Percentiles rank a stretch among this genome's conserved stretches.
Conservation (phyloP, 2,888 invertebrate genomes). For the Acrobasis suavella region DNA sequence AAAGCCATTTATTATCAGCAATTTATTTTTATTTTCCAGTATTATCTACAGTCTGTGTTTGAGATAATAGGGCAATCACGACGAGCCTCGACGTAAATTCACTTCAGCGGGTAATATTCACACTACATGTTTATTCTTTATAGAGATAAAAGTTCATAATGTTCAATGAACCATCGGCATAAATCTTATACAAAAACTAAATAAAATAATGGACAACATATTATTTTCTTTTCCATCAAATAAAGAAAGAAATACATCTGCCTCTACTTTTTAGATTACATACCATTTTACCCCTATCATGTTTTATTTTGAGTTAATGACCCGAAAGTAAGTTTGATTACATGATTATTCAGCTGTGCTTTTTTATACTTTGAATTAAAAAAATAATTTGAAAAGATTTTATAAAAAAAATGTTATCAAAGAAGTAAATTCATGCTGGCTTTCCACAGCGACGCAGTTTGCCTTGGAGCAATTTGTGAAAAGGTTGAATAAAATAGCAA, state of each 20-base stretch:
- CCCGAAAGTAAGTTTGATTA: too few species aligned
- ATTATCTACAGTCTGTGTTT: conserved; percentile 38
- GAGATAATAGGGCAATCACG: conserved; percentile 41
- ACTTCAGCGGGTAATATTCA: conserved; percentile 28
- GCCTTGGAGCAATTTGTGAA: conserved; percentile 12
- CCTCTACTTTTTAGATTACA: too few species aligned
- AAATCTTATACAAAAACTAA: too few species aligned
- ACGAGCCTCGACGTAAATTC: conserved; percentile 32
- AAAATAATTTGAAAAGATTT: not conserved
- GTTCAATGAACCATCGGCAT: too few species aligned
- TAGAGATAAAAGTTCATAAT: not conserved
- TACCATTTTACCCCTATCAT: too few species aligned
- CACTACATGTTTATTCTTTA: not conserved
- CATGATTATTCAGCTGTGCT: too few species aligned
- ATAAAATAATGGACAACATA: too few species aligned
- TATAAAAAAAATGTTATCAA: not conserved
- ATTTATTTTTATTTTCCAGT: conserved; percentile 22
- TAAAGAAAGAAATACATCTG: too few species aligned
- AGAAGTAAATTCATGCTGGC: not conserved
- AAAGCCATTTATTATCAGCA: conserved; percentile 10
- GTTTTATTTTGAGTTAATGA: too few species aligned
- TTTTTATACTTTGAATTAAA: too few species aligned
- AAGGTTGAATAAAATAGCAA: conserved; percentile 25
- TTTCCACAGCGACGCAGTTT: not conserved
- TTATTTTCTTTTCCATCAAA: too few species aligned